Conservation (phyloP, 1,140 invertebrate genomes). For the fruit fly (Drosophila melanogaster) region DNA sequence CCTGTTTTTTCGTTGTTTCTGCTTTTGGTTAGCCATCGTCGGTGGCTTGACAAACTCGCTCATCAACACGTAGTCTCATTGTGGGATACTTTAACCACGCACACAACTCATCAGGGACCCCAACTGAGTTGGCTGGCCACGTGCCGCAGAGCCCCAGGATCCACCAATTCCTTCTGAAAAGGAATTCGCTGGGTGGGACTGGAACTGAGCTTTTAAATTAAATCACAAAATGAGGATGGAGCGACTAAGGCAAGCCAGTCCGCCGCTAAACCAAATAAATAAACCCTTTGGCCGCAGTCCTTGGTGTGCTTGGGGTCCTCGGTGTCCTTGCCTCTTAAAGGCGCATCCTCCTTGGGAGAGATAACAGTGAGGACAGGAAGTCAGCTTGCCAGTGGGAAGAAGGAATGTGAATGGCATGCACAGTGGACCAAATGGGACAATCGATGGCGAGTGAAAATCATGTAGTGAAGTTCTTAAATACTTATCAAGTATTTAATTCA, state of each 20-base stretch:
- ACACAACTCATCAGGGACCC: slow-evolving; percentile 36
- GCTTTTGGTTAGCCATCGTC: slow-evolving; percentile 23
- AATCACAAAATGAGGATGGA: slow-evolving; percentile 78
- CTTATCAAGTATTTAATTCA: background rate
- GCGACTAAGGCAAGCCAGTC: slow-evolving; percentile 51
- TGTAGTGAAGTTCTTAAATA: background rate
- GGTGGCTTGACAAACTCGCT: slow-evolving; percentile 33
- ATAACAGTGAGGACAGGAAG: slow-evolving; percentile 68
- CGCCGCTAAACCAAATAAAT: slow-evolving; percentile 77
- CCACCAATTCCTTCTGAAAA: slow-evolving; percentile 13
- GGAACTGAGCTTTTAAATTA: slow-evolving; percentile 73
- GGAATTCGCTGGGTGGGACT: slow-evolving; percentile 12
- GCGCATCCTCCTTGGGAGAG: slow-evolving; percentile 34
- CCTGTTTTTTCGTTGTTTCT: slow-evolving; percentile 1
- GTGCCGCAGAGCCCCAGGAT: slow-evolving; percentile 37
- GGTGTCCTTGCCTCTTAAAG: slow-evolving; percentile 57
- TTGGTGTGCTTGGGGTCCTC: slow-evolving; percentile 56
- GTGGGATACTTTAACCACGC: slow-evolving; percentile 63
- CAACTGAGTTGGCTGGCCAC: slow-evolving; percentile 37
- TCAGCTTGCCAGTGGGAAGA: slow-evolving; percentile 55
- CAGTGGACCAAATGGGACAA: slow-evolving; percentile 1
- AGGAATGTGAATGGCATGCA: background rate
- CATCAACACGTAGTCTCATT: slow-evolving; percentile 71
- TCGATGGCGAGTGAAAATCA: background rate
- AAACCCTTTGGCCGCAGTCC: slow-evolving; percentile 74